Conservation (phyloP, 2,888 invertebrate genomes). For the Rhyacophila evoluta region DNA sequence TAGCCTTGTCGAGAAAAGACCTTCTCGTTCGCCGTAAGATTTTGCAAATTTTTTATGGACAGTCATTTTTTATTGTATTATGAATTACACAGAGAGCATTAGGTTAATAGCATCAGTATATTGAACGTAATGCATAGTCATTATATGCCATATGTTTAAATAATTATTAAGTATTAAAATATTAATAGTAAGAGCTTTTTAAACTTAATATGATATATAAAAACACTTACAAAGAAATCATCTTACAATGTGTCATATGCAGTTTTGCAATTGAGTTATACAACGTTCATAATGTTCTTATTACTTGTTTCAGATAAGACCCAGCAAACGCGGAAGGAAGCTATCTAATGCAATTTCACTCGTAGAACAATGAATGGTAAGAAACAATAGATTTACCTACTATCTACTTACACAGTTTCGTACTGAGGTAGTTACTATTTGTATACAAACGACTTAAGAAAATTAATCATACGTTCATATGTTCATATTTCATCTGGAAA, state of each 20-base stretch:
- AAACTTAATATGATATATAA: no score
- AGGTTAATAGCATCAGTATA: no score
- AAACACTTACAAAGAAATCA: no score
- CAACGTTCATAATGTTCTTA: neutral
- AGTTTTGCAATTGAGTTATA: neutral
- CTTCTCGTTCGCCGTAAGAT: no score
- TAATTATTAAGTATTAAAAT: no score
- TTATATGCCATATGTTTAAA: no score
- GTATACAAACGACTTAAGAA: neutral
- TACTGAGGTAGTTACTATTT: neutral
- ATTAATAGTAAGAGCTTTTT: no score
- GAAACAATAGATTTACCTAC: conserved; percentile 41
- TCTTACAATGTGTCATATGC: neutral
- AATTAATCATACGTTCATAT: neutral
- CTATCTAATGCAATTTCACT: conserved; percentile 44
- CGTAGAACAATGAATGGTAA: conserved; percentile 50
- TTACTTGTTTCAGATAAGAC: conserved; percentile 37
- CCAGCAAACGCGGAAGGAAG: conserved; percentile 39
- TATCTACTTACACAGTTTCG: neutral
- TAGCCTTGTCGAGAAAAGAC: no score
- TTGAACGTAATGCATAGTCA: no score
- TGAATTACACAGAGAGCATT: no score
- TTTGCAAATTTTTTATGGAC: no score
- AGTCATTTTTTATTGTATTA: no score
- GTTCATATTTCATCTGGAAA: neutral